A percentile compares a stretch with the other conserved stretches of the same genome.
Conservation (phyloP, 2,113 vertebrate species). For the Recurvirostra avosetta region DNA sequence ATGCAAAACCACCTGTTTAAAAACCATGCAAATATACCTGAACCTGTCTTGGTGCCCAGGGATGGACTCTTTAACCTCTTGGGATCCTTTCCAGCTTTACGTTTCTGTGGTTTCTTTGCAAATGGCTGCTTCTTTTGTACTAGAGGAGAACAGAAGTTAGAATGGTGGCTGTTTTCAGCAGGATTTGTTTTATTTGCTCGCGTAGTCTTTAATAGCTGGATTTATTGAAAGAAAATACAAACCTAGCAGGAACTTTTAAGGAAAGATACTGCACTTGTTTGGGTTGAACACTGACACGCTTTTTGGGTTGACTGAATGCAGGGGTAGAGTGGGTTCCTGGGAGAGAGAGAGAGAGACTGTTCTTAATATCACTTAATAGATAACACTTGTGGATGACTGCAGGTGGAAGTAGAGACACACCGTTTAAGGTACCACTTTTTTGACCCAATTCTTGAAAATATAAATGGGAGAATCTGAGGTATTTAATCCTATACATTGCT, state of each 20-base stretch:
- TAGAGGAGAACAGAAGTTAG: not conserved
- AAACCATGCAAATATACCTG: not conserved
- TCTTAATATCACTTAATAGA: not conserved
- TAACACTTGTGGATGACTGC: not conserved
- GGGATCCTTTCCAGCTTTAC: not conserved
- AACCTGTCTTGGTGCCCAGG: not conserved
- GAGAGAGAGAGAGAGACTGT: not conserved
- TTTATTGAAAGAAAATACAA: not conserved
- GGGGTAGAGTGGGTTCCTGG: not conserved
- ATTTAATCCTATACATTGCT: not conserved
- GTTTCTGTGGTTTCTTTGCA: not conserved
- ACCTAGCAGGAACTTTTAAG: not conserved
- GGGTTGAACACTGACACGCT: not conserved
- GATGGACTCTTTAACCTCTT: not conserved
- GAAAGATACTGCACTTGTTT: not conserved
- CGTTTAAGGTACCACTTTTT: not conserved
- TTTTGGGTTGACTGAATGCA: not conserved
- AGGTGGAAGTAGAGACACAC: not conserved
- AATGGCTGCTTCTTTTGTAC: not conserved
- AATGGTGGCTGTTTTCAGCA: not conserved
- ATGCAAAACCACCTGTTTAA: not conserved
- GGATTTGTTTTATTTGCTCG: not conserved
- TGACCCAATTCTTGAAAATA: not conserved
- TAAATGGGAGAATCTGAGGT: accelerated
- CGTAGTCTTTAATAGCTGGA: not conserved